Evolutionary conservation across 1,140 invertebrate genomes (phyloP).

Genomic region (Lordiphosa collinella): DNA sequence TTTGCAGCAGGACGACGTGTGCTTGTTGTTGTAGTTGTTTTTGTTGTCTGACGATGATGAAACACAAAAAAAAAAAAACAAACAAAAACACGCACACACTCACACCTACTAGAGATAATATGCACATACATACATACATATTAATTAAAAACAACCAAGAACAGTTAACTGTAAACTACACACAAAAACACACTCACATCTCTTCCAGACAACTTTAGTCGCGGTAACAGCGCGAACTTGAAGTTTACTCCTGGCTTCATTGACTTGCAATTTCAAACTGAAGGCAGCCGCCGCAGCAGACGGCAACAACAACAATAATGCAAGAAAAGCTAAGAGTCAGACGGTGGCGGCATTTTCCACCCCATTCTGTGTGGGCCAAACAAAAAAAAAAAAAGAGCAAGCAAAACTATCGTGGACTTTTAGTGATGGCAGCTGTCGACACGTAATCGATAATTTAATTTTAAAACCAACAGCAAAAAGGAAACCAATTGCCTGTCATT

Average conservation of each 20-base stretch:
- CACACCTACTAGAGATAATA: conserved; percentile 39
- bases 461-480: too few species aligned
- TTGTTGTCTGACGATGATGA: conserved; percentile 31
- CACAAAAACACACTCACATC: conserved; percentile 70
- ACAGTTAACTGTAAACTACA: conserved; percentile 38
- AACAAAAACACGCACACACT: conserved; percentile 34
- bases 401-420: conserved; percentile 24
- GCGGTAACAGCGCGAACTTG: conserved; percentile 79
- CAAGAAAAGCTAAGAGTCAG: conserved; percentile 23
- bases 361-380: conserved; percentile 35
- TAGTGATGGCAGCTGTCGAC: conserved; percentile 5
- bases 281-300: conserved; percentile 8
- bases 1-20: conserved; percentile 19
- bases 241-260: conserved; percentile 79
- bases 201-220: conserved; percentile 80
- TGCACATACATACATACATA: too few species aligned
- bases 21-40: conserved; percentile 20
- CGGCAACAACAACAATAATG: conserved; percentile 40
- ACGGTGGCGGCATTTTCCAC: conserved; percentile 52
- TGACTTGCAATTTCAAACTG: conserved; percentile 79
- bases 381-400: not conserved
- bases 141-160: conserved; percentile 54
- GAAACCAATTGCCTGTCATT: too few species aligned
- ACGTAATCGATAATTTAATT: conserved; percentile 27
- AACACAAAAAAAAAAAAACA: conserved; percentile 44